These are phyloP conservation scores for Paguma larvata DNA, from an alignment of 2,797 vertebrate species.

Conservation along the genomic window DNA sequence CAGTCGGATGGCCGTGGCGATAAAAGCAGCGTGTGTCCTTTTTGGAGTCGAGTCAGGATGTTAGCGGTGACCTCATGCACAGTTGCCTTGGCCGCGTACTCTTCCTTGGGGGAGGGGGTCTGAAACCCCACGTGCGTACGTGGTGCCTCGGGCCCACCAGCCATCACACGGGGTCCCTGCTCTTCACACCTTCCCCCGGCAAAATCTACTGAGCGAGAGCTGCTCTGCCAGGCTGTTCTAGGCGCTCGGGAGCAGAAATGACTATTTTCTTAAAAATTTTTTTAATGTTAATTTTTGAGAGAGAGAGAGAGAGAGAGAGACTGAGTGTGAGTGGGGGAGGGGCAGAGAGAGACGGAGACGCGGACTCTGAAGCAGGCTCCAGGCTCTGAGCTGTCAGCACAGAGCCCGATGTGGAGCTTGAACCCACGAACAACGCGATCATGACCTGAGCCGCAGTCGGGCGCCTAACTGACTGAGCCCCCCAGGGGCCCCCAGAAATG, in stretches of 20 bases:
- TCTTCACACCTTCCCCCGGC: rapidly evolving
- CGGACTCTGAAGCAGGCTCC: too few species aligned
- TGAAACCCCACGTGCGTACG: rapidly evolving
- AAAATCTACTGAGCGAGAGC: not conserved
- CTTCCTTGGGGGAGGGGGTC: not conserved
- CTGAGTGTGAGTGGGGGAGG: too few species aligned
- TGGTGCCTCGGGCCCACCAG: rapidly evolving
- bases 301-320: too few species aligned
- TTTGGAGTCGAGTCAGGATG: not conserved
- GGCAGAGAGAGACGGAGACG: too few species aligned
- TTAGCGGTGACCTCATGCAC: not conserved
- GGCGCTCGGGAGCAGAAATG: not conserved
- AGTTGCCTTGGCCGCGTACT: rapidly evolving
- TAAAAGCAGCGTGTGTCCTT: rapidly evolving
- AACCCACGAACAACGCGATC: too few species aligned
- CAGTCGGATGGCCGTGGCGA: rapidly evolving
- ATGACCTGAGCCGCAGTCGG: too few species aligned
- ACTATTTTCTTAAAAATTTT: too few species aligned
- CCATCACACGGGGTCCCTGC: rapidly evolving
- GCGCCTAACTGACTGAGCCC: too few species aligned
- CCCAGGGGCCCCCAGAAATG: not conserved
- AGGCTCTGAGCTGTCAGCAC: too few species aligned
- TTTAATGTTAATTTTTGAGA: too few species aligned
- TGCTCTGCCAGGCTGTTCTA: not conserved
- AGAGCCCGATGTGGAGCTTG: rapidly evolving